These are phyloP conservation scores for Himalopsyche tibetana DNA, from an alignment of 2,888 invertebrate species.

Conservation along the genomic window DNA sequence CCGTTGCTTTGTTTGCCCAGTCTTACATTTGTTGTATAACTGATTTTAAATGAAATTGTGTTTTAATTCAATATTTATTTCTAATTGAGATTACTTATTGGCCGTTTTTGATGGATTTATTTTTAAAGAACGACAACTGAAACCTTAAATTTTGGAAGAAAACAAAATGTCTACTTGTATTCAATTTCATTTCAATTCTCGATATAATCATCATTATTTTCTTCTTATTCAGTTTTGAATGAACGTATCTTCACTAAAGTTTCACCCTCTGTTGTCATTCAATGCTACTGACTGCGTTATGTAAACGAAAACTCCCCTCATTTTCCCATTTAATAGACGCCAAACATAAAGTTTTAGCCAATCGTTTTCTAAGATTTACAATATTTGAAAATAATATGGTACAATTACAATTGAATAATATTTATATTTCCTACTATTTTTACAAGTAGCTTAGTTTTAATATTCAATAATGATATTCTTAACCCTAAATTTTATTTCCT, in stretches of 20 bases:
- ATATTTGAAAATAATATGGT: no score
- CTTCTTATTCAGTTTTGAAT: not conserved
- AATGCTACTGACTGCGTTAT: not conserved
- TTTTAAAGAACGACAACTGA: not conserved
- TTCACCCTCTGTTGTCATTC: conserved; percentile 6
- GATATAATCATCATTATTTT: conserved; percentile 12
- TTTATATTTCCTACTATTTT: no score
- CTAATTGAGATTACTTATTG: not conserved
- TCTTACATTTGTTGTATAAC: conserved; percentile 43
- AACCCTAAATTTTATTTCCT: no score
- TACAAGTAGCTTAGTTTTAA: no score
- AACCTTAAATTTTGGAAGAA: not conserved
- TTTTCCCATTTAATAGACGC: not conserved
- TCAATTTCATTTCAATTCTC: not conserved
- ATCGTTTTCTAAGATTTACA: no score
- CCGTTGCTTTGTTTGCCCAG: conserved; percentile 24
- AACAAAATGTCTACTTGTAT: not conserved
- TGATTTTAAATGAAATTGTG: conserved; percentile 6
- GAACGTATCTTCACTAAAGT: not conserved
- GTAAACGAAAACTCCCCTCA: not conserved
- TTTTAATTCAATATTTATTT: conserved; percentile 27
- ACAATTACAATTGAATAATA: no score
- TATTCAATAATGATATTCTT: no score
- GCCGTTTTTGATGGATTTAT: not conserved
- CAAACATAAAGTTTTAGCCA: no score